Conservation (phyloP, 2,113 vertebrate species). For the Pelmatolapia mariae region DNA sequence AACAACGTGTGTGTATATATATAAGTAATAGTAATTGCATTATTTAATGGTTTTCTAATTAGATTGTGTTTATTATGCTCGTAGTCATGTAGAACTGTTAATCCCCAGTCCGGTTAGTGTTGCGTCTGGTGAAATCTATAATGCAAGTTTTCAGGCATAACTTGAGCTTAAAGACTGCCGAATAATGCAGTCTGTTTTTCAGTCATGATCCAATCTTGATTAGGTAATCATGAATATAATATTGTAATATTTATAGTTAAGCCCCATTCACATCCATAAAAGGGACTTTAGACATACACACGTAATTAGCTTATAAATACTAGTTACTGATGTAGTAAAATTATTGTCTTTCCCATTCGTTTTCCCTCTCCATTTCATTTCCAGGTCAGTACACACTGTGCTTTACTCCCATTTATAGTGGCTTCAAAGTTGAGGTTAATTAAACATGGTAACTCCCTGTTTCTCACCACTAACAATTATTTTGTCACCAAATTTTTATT, state of each 20-base stretch:
- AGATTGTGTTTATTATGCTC: background rate
- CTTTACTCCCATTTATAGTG: background rate
- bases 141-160: background rate
- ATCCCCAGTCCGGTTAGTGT: background rate
- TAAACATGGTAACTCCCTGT: background rate
- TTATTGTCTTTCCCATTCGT: background rate
- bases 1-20: background rate
- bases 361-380: background rate
- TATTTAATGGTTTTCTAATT: background rate
- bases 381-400: background rate
- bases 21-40: background rate
- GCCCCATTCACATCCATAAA: background rate
- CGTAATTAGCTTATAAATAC: background rate
- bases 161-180: background rate
- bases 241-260: background rate
- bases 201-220: background rate
- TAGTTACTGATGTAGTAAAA: background rate
- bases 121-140: background rate
- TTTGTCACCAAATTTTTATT: background rate
- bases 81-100: background rate
- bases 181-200: background rate
- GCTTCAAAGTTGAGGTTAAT: background rate
- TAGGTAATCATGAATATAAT: background rate
- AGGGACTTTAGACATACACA: background rate
- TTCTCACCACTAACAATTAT: background rate